These are phyloP conservation scores for Hermatobates lingyangjiaoensis DNA, from an alignment of 1,140 invertebrate genomes.

Conservation along the genomic window DNA sequence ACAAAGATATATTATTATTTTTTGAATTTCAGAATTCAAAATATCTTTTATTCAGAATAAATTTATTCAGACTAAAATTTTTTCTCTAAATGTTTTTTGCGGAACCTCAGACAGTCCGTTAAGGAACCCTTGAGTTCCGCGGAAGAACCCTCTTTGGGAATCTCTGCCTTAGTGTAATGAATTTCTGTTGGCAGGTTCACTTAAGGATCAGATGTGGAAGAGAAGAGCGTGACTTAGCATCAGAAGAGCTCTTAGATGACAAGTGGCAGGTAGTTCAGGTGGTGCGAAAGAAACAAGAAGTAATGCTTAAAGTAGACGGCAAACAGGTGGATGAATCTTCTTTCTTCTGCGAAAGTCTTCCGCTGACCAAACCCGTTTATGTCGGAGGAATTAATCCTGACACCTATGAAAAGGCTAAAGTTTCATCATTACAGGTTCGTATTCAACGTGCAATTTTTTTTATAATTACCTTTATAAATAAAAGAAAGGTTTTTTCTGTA, in stretches of 20 bases:
- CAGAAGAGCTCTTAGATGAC: not conserved
- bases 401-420: not conserved
- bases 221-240: not conserved
- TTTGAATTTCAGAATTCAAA: too few relatives aligned
- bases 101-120: too few relatives aligned
- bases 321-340: not conserved
- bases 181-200: not conserved
- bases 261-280: not conserved
- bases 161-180: too few relatives aligned
- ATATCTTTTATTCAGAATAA: too few relatives aligned
- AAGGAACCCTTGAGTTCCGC: too few relatives aligned
- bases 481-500: too few relatives aligned
- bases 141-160: too few relatives aligned
- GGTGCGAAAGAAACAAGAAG: not conserved
- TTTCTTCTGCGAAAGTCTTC: too few relatives aligned
- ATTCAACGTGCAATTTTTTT: too few relatives aligned
- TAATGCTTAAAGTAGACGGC: not conserved
- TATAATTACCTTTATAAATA: not conserved
- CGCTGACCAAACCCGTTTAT: not conserved
- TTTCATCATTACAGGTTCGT: not conserved
- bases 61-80: too few relatives aligned
- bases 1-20: too few relatives aligned
- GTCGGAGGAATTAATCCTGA: constrained; percentile 1
- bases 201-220: not conserved
- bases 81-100: too few relatives aligned